A percentile compares a stretch with the other conserved stretches of the same genome.
Conservation (phyloP, 2,888 invertebrate species). For the Eumerus sabulonum region DNA sequence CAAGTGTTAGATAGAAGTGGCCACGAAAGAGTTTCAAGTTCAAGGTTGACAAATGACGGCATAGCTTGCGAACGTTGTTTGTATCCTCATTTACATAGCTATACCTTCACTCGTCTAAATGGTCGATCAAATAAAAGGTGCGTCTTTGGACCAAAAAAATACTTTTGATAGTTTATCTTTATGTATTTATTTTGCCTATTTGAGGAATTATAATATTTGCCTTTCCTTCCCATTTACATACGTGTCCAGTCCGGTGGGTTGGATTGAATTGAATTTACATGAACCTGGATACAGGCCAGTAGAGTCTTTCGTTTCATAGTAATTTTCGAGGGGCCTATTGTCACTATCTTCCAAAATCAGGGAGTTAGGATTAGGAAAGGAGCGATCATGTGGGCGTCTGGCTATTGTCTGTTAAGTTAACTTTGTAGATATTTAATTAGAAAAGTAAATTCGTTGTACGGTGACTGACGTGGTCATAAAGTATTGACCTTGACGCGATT, state of each 20-base stretch:
- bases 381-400: constrained; percentile 35
- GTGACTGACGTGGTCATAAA: neutral
- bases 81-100: neutral
- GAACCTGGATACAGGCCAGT: too few species aligned
- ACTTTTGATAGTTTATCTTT: neutral
- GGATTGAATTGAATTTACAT: neutral
- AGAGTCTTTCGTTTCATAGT: too few species aligned
- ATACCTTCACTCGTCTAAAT: constrained; percentile 35
- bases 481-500: constrained; percentile 5
- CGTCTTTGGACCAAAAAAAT: neutral
- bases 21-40: constrained; percentile 48
- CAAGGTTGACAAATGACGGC: constrained; percentile 35
- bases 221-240: too few species aligned
- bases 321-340: too few species aligned
- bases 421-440: constrained; percentile 11
- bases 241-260: too few species aligned
- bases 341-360: too few species aligned
- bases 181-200: neutral
- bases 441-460: constrained; percentile 27
- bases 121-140: constrained; percentile 23
- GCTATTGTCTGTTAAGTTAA: constrained; percentile 26
- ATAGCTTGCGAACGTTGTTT: neutral
- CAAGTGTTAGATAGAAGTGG: neutral
- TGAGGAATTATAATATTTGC: too few species aligned
- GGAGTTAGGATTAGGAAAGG: too few species aligned